Base-by-base conservation (phyloP, 1,140 invertebrate species). In the Himalopsyche phryganea region DNA sequence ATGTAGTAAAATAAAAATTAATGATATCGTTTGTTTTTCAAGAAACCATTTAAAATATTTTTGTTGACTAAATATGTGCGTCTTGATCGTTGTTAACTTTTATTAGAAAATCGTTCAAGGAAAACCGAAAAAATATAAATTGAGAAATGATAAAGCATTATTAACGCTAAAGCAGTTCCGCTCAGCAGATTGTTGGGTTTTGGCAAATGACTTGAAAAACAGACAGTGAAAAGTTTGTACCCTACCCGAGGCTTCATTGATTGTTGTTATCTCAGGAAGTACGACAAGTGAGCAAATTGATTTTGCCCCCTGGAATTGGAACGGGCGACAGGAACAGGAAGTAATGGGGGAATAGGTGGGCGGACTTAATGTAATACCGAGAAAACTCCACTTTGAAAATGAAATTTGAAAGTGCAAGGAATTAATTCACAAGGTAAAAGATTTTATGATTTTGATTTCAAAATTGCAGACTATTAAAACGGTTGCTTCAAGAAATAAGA, bases 281-380 rank as follows among this genome's bases (percentile, higher is more conserved):
- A 58, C 61, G 61, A 63, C 61, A 63, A 63, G 52, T 63, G 61
- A 63, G 61, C 56, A 63, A 63, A 63, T 63, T 63, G 61, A 58
- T 63, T 63, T 59, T 51, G 49, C 41, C 58, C 56, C 61, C 47
- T 53, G 45, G 38, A 42, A 32, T 19, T 17, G 18, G 45, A n/a
- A 18, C 38, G 40, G 46, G 55, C 23, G 23, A 28, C 23, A 28
- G 23, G 23, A 28, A 28, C 23, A 28, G 23, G 23, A 28, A 28
- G 23, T 28, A 9, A 28, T 28, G 23, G 23, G 23, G 23, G 23
- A 28, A 28, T 28, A 28, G 23, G 23, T 28, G 23, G 23, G 23
- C 23, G 36, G 35, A 32, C 2, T 15, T 23, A 18, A 35, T 35
- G 32, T 53, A 53, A 53, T 53, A 28, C 50, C 23, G 41, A 23